Evolutionary conservation across 1,140 invertebrate species (phyloP), one percentile per base, ranked within the genome.

Genomic region (Trichoplusia ni): DNA sequence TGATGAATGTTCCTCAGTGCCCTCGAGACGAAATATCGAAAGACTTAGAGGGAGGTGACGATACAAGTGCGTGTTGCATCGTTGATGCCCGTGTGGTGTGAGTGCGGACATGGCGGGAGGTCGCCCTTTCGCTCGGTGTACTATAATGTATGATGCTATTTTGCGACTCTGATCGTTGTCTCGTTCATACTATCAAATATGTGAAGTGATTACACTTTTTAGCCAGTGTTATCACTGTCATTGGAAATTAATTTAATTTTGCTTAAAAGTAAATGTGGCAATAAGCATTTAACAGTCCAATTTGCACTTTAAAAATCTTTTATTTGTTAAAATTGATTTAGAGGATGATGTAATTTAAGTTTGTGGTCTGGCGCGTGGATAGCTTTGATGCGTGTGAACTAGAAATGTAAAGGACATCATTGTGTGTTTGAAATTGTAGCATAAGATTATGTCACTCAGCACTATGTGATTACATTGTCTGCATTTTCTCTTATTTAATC

Each of bases 201-300:
- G 23, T 62, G 49, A 62, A 51, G 46, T 40, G 35, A 37, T 42
- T 25, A 49, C 53, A 35, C 40, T 65, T 8, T 25, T 31, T 23
- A 46, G 23, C 29, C 25, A 56, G 69, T 61, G 74, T 71, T 64
- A 46, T 69, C 69, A 69, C 68, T 73, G 68, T 74, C 68, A 71
- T 72, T 75, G 5, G n/a, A 53, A 71, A 14, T 40, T 23, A 27
- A 76, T 49, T 64, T 51, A 60, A 60, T 69, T 68, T 69, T 63
- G 49, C 63, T 72, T 54, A 44, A 64, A 64, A 66, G 59, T 54
- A 63, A 66, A 74, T 47, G 60, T 63, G 53, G 44, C 58, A 71
- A 47, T 70, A 54, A 70, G 73, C 73, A 79, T 79, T 79, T 79
- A 79, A 68, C 69, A 31, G 67, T 67, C 71, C 62, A 66, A 70